Conservation (phyloP, 2,888 invertebrate genomes). For the Saturnia japonica region DNA sequence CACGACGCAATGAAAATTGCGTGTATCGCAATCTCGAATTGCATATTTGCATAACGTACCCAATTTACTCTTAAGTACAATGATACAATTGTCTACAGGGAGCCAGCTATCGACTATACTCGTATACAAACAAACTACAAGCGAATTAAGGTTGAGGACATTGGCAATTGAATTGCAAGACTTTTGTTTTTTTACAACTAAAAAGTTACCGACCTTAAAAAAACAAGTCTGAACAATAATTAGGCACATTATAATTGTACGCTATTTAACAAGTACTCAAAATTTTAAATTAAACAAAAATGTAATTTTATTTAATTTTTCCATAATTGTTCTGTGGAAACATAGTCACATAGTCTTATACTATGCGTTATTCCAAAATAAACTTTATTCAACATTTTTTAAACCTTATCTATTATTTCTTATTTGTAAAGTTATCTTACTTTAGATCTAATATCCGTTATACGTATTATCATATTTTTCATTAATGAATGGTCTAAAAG, state of each 20-base stretch:
- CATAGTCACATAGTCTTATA: neutral
- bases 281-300: neutral
- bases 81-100: slow-evolving; percentile 37
- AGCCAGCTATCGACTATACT: slow-evolving; percentile 23
- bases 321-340: neutral
- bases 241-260: slow-evolving; percentile 46
- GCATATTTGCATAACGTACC: slow-evolving; percentile 42
- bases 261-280: slow-evolving; percentile 18
- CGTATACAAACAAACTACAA: slow-evolving; percentile 34
- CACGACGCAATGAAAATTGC: slow-evolving; percentile 33
- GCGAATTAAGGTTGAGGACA: slow-evolving; percentile 65
- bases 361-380: too few relatives aligned
- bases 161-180: slow-evolving; percentile 41
- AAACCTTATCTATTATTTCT: too few relatives aligned
- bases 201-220: slow-evolving; percentile 50
- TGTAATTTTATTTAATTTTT: neutral
- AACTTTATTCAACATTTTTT: too few relatives aligned
- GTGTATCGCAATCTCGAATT: slow-evolving; percentile 30
- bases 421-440: too few relatives aligned
- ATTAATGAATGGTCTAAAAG: too few relatives aligned
- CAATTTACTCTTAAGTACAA: slow-evolving; percentile 37
- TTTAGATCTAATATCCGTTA: too few relatives aligned
- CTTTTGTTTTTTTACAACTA: slow-evolving; percentile 36
- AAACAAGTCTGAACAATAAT: slow-evolving; percentile 45
- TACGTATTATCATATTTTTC: too few relatives aligned